These are phyloP conservation scores for Beaufortia kweichowensis DNA, from an alignment of 2,113 vertebrate genomes.

Conservation along the genomic window DNA sequence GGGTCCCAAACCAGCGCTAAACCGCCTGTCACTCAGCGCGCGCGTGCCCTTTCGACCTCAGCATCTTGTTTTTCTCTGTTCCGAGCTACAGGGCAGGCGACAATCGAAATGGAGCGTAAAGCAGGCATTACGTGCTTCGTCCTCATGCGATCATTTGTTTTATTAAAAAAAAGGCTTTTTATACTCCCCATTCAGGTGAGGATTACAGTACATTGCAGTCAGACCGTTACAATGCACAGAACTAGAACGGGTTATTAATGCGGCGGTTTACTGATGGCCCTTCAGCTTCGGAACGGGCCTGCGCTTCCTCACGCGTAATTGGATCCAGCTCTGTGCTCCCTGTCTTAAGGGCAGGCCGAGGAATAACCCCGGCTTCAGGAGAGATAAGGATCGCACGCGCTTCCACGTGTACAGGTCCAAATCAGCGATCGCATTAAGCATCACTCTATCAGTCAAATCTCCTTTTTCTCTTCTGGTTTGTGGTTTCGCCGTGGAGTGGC, in stretches of 20 bases:
- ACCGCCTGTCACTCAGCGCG: constrained; percentile 89
- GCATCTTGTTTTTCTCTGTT: constrained; percentile 84
- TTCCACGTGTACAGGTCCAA: constrained; percentile 37
- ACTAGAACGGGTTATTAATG: constrained; percentile 86
- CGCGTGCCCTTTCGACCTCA: constrained; percentile 81
- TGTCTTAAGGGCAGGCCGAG: constrained; percentile 50
- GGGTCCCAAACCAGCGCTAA: constrained; percentile 86
- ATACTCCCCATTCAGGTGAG: constrained; percentile 67
- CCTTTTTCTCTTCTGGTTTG: background rate
- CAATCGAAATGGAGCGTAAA: constrained; percentile 74
- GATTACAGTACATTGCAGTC: constrained; percentile 88
- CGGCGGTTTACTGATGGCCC: constrained; percentile 83
- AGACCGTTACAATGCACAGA: constrained; percentile 90
- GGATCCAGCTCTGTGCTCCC: constrained; percentile 79
- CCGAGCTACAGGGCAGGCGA: constrained; percentile 78
- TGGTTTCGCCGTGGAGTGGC: constrained; percentile 2
- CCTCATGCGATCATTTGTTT: constrained; percentile 54
- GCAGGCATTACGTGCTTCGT: constrained; percentile 43
- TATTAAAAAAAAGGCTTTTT: constrained; percentile 29
- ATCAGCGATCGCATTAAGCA: constrained; percentile 47
- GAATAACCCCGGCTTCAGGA: constrained; percentile 47
- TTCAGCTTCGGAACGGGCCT: constrained; percentile 79
- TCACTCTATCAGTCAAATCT: constrained; percentile 49
- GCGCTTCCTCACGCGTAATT: constrained; percentile 84
- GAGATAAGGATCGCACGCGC: constrained; percentile 51